Evolutionary conservation across 2,797 vertebrate species (phyloP), one percentile per base, ranked within the genome.

Genomic region (Hippocampus kuda): DNA sequence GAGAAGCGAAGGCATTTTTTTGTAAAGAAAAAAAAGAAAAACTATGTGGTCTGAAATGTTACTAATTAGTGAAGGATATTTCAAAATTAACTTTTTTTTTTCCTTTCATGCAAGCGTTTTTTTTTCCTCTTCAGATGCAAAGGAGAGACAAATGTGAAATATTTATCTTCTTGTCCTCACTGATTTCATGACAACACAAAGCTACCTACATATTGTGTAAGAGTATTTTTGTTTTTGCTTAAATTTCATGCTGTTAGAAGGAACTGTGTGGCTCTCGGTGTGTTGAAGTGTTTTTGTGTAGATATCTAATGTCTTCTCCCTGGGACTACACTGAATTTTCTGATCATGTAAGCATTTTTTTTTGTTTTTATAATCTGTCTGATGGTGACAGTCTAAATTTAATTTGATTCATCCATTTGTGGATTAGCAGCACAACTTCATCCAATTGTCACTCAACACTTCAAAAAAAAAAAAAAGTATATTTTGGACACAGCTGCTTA

Each of bases 151-250:
- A 87, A 89, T 87, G 88, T 91, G 88, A 92, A 90, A 79, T 91
- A 89, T 90, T 91, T 91, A 90, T 91, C 87, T 87, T 85, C 83
- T 81, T 75, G 85, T 91, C 87, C 85, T 90, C 79, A 81, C 84
- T 85, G 84, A 88, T 91, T 91, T 91, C 87, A 87, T 85, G 86
- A 86, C 83, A 83, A 88, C 87, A 85, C 81, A 90, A 90, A 87
- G 89, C 90, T 91, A 91, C 89, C 88, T 91, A 89, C 77, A 81
- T 83, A 84, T 79, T 84, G 87, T 90, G 81, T 68, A 74, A 89
- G 82, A 85, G 85, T 85, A 82, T 88, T 89, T 83, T 65, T 88
- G 88, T 89, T 89, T 88, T 89, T 89, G 83, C 85, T 84, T 88
- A 84, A 87, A 88, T 89, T 89, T 89, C 85, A 89, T 90, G 90